Conservation (phyloP, 2,888 invertebrate genomes). For the Dryomyza anilis region DNA sequence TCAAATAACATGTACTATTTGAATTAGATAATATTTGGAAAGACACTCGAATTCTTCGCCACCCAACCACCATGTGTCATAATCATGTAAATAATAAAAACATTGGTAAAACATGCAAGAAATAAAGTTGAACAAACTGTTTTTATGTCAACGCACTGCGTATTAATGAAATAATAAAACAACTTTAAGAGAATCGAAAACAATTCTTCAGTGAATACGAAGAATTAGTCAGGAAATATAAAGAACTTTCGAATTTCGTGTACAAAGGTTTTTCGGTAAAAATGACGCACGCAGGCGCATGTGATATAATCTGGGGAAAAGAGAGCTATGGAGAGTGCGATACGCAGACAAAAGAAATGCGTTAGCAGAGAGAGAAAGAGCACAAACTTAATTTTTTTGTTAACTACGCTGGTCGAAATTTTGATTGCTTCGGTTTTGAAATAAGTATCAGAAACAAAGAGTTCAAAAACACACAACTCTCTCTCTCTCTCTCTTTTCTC, state of each 20-base stretch:
- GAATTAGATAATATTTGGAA: too few relatives aligned
- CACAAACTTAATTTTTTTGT: background rate
- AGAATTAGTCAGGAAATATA: too few relatives aligned
- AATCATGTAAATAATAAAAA: too few relatives aligned
- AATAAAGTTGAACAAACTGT: constrained; percentile 32
- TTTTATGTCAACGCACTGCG: constrained; percentile 27
- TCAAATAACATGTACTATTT: too few relatives aligned
- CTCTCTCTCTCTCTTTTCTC: constrained; percentile 1
- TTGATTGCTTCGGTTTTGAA: too few relatives aligned
- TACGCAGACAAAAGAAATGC: background rate
- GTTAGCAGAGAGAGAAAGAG: background rate
- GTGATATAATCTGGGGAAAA: constrained; percentile 4
- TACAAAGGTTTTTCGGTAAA: background rate
- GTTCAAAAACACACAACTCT: background rate
- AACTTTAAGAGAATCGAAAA: constrained; percentile 9
- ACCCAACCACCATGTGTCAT: too few relatives aligned
- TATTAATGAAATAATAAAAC: background rate
- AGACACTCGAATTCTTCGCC: too few relatives aligned
- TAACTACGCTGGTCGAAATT: too few relatives aligned
- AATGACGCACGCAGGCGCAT: background rate
- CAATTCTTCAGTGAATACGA: constrained; percentile 11
- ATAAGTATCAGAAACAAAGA: too few relatives aligned
- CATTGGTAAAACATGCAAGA: background rate
- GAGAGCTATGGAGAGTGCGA: background rate
- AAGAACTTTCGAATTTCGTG: constrained; percentile 29